Percentiles rank a stretch among this genome's conserved stretches.
Conservation (phyloP, 2,888 invertebrate genomes). For the Apodemia duryi region DNA sequence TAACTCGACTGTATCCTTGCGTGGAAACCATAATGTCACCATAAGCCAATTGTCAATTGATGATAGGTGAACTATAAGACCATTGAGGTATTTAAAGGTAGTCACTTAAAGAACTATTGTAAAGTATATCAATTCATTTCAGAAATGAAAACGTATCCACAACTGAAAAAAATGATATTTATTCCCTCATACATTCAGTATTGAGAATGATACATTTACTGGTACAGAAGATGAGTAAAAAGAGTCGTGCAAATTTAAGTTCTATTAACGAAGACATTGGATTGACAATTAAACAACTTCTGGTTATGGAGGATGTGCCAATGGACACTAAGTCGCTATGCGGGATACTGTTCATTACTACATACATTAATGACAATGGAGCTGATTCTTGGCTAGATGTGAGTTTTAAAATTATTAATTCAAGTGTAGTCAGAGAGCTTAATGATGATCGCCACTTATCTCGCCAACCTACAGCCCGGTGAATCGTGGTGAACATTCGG, state of each 20-base stretch:
- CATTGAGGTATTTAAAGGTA: too few relatives aligned
- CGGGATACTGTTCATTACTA: conserved; percentile 76
- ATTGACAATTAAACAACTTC: conserved; percentile 42
- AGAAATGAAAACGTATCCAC: conserved; percentile 47
- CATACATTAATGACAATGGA: conserved; percentile 56
- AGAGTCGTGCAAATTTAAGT: conserved; percentile 34
- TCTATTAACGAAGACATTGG: conserved; percentile 38
- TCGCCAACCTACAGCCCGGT: too few relatives aligned
- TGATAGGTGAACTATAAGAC: too few relatives aligned
- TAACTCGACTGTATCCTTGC: too few relatives aligned
- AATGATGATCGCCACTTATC: too few relatives aligned
- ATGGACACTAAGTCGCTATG: conserved; percentile 83
- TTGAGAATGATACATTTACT: conserved; percentile 51
- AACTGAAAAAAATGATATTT: conserved; percentile 60
- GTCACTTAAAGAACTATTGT: conserved; percentile 4
- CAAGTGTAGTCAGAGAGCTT: too few relatives aligned
- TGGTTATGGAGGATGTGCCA: conserved; percentile 73
- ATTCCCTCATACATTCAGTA: conserved; percentile 46
- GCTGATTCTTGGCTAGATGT: conserved; percentile 52
- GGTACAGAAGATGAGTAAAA: conserved; percentile 44
- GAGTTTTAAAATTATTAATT: conserved; percentile 31
- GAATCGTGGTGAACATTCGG: too few relatives aligned
- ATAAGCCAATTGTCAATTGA: too few relatives aligned
- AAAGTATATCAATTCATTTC: conserved; percentile 34
- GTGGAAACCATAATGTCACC: too few relatives aligned